Evolutionary conservation across 1,140 invertebrate genomes (phyloP).

Genomic region (Bilobella aurantiaca): DNA sequence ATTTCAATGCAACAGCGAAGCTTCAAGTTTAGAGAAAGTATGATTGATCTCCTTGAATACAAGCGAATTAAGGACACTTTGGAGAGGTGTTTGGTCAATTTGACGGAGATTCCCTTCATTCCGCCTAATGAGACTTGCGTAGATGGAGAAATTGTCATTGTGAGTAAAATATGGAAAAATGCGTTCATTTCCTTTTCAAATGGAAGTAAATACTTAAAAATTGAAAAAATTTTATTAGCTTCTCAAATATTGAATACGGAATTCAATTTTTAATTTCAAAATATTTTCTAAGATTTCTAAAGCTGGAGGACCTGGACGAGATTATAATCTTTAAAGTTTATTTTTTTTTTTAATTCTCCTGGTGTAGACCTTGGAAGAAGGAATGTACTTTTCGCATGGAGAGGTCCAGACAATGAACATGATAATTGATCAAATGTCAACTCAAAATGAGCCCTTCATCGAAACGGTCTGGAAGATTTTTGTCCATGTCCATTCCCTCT

Average conservation of each 20-base stretch:
- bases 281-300: too few relatives aligned
- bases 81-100: not conserved
- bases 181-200: too few relatives aligned
- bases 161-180: not conserved
- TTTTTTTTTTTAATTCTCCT: not conserved
- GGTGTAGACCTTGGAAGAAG: not conserved
- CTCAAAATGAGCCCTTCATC: constrained; percentile 5
- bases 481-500: constrained; percentile 5
- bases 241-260: too few relatives aligned
- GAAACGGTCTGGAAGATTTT: constrained; percentile 21
- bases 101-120: not conserved
- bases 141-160: not conserved
- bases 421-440: not conserved
- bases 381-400: not conserved
- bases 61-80: not conserved
- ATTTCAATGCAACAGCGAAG: constrained; percentile 4
- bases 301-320: not conserved
- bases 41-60: not conserved
- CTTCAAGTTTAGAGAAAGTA: not conserved
- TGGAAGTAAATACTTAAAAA: too few relatives aligned
- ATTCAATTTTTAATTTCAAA: too few relatives aligned
- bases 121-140: not conserved
- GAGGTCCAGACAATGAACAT: not conserved
- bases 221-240: too few relatives aligned
- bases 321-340: not conserved